Conservation (phyloP, 2,113 vertebrate species). For the Pachyramphus minor region DNA sequence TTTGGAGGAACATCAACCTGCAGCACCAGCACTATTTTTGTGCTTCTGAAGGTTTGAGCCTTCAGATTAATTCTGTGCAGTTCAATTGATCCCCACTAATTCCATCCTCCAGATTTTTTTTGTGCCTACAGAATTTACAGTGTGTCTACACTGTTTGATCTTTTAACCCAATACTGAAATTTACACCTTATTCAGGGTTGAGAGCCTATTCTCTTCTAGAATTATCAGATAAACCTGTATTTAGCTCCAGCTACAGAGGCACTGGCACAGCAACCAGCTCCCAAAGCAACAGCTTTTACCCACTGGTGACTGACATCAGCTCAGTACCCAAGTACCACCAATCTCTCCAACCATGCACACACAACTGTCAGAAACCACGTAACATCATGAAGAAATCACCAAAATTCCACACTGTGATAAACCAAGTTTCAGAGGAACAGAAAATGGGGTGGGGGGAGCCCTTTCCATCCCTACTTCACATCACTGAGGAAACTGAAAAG, state of each 20-base stretch:
- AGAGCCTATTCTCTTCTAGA: background rate
- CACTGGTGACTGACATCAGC: background rate
- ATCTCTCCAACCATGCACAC: background rate
- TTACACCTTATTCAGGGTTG: background rate
- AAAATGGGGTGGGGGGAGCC: background rate
- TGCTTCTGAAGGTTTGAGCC: background rate
- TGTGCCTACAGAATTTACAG: background rate
- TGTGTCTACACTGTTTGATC: background rate
- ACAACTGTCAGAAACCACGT: background rate
- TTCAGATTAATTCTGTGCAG: background rate
- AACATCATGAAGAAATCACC: background rate
- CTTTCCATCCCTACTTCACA: background rate
- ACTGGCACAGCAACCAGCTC: background rate
- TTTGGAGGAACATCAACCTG: background rate
- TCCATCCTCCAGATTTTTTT: background rate
- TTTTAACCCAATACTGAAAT: background rate
- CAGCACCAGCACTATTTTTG: rapidly evolving
- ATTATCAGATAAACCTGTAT: background rate
- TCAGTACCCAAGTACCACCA: rapidly evolving
- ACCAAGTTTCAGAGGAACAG: constrained; percentile 28
- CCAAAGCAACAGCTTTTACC: background rate
- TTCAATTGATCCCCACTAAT: background rate
- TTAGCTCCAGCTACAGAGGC: background rate
- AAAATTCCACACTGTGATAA: constrained; percentile 12
- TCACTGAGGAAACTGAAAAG: background rate